These are phyloP conservation scores for Volucella zonaria DNA, from an alignment of 2,888 invertebrate species.

Conservation along the genomic window DNA sequence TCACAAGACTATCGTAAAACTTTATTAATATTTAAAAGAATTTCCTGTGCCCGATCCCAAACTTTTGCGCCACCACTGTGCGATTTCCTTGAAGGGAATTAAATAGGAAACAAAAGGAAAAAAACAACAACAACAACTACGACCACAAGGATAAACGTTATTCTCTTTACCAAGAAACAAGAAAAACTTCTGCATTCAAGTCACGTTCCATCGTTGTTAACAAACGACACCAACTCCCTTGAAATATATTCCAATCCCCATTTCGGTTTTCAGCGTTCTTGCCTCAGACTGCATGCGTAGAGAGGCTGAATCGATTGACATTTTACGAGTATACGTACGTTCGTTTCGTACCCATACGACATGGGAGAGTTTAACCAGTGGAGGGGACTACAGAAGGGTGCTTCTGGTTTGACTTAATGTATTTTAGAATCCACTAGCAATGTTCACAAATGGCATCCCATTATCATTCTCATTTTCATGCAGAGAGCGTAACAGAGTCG, in stretches of 20 bases:
- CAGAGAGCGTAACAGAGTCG: constrained; percentile 60
- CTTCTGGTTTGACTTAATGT: constrained; percentile 26
- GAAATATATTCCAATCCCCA: constrained; percentile 55
- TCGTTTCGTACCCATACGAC: neutral
- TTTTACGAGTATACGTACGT: no score
- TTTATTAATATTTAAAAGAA: constrained; percentile 12
- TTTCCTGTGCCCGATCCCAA: constrained; percentile 8
- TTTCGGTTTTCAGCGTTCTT: constrained; percentile 33
- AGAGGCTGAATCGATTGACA: constrained; percentile 68
- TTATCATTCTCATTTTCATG: constrained; percentile 57
- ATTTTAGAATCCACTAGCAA: constrained; percentile 55
- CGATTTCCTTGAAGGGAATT: constrained; percentile 53
- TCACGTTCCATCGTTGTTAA: constrained; percentile 66
- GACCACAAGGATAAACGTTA: constrained; percentile 54
- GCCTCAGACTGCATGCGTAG: constrained; percentile 45
- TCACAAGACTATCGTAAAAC: neutral
- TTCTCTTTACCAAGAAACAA: constrained; percentile 5
- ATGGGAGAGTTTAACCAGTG: constrained; percentile 25
- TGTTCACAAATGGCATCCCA: constrained; percentile 37
- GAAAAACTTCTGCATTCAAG: constrained; percentile 53
- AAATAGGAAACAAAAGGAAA: neutral
- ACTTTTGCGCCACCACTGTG: constrained; percentile 49
- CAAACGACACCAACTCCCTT: constrained; percentile 62
- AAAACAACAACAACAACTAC: constrained; percentile 33
- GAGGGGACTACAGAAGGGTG: neutral